Percentiles rank a stretch among this genome's conserved stretches.
Conservation (phyloP, 2,113 vertebrate species). For the Struthio camelus region DNA sequence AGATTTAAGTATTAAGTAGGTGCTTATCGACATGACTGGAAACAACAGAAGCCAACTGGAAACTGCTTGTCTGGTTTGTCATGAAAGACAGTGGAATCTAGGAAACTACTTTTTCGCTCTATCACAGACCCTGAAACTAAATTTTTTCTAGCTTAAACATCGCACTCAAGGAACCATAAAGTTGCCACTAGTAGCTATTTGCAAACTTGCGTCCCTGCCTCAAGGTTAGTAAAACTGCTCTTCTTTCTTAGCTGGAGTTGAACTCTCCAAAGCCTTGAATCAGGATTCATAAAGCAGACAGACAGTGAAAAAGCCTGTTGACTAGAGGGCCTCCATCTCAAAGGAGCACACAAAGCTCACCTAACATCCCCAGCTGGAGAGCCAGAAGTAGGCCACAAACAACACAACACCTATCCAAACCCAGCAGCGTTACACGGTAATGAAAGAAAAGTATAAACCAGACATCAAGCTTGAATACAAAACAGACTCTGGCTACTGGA, state of each 20-base stretch:
- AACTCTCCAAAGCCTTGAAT: not conserved
- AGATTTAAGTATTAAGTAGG: constrained; percentile 21
- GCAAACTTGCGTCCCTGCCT: not conserved
- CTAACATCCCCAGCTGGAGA: not conserved
- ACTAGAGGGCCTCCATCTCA: not conserved
- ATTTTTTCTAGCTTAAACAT: not conserved
- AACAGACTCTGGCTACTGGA: not conserved
- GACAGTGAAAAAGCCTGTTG: not conserved
- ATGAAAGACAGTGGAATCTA: not conserved
- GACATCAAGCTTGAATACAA: not conserved
- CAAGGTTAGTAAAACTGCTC: not conserved
- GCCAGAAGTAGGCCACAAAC: not conserved
- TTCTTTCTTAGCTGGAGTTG: not conserved
- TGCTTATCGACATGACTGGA: constrained; percentile 17
- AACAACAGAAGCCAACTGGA: not conserved
- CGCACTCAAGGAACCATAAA: not conserved
- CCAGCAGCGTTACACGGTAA: not conserved
- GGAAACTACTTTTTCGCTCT: not conserved
- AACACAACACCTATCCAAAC: not conserved
- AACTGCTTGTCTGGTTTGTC: not conserved
- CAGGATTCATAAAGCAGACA: not conserved
- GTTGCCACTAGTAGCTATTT: not conserved
- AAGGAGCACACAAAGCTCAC: not conserved
- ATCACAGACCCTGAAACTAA: not conserved
- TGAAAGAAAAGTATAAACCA: not conserved